These are phyloP conservation scores for Mnemiopsis leidyi DNA, from an alignment of 37 sponge, comb jelly and placozoan genomes.

Conservation along the genomic window DNA sequence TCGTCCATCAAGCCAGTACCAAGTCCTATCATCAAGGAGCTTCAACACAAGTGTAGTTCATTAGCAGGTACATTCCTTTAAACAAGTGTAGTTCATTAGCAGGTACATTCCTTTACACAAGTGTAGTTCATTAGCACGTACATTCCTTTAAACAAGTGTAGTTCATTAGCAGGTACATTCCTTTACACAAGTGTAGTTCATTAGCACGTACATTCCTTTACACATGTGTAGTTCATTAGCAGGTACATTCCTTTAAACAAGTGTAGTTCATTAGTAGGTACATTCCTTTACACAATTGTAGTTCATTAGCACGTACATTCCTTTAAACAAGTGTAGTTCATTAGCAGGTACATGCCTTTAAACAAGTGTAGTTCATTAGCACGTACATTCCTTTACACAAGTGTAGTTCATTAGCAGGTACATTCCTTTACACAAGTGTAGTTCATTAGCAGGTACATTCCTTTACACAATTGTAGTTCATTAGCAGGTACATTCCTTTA, in stretches of 20 bases:
- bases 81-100: neutral
- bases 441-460: neutral
- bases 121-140: neutral
- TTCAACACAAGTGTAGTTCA: constrained; percentile 24
- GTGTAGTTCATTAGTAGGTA: neutral
- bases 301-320: neutral
- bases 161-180: neutral
- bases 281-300: neutral
- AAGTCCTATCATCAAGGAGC: neutral
- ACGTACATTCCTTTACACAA: neutral
- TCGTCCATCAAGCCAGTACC: neutral
- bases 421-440: neutral
- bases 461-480: neutral
- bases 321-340: neutral
- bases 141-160: neutral
- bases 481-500: constrained; percentile 16
- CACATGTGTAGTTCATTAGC: neutral
- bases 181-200: neutral
- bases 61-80: neutral
- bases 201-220: neutral
- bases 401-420: neutral
- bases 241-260: neutral
- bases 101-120: neutral
- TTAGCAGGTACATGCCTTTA: neutral
- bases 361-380: neutral